Evolutionary conservation across 2,888 invertebrate genomes (phyloP), one percentile per base, ranked within the genome.

Genomic region (Hoplodrina ambigua): DNA sequence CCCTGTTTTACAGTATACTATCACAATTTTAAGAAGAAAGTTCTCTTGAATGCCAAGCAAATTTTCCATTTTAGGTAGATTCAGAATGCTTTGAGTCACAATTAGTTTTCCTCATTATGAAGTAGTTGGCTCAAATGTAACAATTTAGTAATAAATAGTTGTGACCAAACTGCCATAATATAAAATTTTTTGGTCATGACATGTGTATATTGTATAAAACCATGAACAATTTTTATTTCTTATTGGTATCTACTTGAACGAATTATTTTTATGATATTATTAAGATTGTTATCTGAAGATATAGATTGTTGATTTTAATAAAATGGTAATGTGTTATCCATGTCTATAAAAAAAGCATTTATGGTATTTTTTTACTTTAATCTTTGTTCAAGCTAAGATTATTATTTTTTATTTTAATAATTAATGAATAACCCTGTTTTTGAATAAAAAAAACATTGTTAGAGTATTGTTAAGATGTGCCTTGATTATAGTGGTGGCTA

Each of bases 381-480:
- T 56, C 41, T 54, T 11, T n/a, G 50, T 10, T 50, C n/a, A 44
- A 60, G n/a, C 33, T 70, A 56, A 44, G 60, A 44, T 49, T 46
- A 13, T 30, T n/a, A n/a, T n/a, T 20, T 6, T 33, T 25, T 64
- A 25, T 25, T 25, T 25, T 25, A 25, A 37, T 33, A 54, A 63
- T 33, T 19, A 50, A 59, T 33, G 11, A 20, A 11, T 25, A 33
- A 49, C n/a, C 10, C 49, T 41, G 13, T n/a, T 33, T 44, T 25
- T 44, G 13, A 73, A 44, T 53, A 74, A 17, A 19, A 30, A n/a
- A 41, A 25, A 57, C 1, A n/a, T 54, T 60, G 59, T 44, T 50
- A 69, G 49, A 79, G 67, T 72, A 79, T 80, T 19, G 70, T 72
- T 86, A 85, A 86, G 82, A 83, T 85, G 89, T 89, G 89, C 89